Base-by-base conservation (phyloP, 2,888 invertebrate genomes). In the Catotricha subobsoleta region DNA sequence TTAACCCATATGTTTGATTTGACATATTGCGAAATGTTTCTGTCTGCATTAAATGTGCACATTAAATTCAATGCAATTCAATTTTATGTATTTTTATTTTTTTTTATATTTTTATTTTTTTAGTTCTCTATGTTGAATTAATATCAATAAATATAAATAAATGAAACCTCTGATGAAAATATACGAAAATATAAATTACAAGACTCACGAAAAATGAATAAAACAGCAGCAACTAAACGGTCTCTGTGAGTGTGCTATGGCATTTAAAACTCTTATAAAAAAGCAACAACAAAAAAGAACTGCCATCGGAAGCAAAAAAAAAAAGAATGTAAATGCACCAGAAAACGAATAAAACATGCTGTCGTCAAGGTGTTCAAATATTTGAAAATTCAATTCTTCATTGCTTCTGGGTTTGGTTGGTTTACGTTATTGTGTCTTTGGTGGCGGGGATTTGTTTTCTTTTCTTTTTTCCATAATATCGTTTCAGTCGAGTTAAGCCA, bases 351-450 rank as follows among this genome's bases (percentile, higher is more conserved):
- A 25, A 25, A 39, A 23, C 21, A 36, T 36, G 39, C 39, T 39
- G 39, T 39, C 39, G 28, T 28, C 39, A 39, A 39, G 39, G 39
- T 39, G 39, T 39, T 39, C 39, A 39, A 28, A 28, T 39, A 39
- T 39, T 39, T 28, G 39, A 39, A 39, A 39, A 39, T 39, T 39
- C 39, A 29, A 29, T 36, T 36, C 39, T 39, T 39, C 28, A 39
- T 27, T 39, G 39, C 39, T 39, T 28, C 39, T 39, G 39, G 19
- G 18, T 39, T 39, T 36, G 3, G 19, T 35, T 20, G 20, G 4
- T 16, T 6, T 35, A 20, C 16, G 10, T 35, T 35, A 3, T 10
- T 20, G 8, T n/a, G n/a, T n/a, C n/a, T n/a, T n/a, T n/a, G n/a
- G n/a, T n/a, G n/a, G n/a, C n/a, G n/a, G n/a, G n/a, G n/a, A n/a